Base-by-base conservation (phyloP, 2,113 vertebrate genomes). In the Mohoua ochrocephala region DNA sequence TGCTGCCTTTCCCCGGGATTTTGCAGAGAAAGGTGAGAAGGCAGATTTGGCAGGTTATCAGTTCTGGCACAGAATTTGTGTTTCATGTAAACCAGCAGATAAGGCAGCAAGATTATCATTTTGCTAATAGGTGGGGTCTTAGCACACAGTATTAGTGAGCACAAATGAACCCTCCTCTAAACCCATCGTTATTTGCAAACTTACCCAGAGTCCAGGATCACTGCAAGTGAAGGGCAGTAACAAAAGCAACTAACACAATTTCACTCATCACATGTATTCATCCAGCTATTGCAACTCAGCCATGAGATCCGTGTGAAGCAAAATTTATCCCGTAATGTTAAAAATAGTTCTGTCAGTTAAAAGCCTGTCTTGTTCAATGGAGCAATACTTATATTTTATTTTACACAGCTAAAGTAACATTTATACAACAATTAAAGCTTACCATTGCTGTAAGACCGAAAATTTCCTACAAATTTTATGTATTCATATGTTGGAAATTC, bases 401-500 rank as follows among this genome's bases (percentile, higher is more conserved):
- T 76, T 96, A 85, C 95, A 96, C 76, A 95, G 87, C 97, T 92
- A 96, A 94, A 45, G 52, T 37, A 30, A 50, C 85, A 96, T 95
- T 95, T 87, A 93, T 67, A 94, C 54, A 97, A 97, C 79, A 84
- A 95, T 97, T 95, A 94, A 96, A 92, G 95, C 98, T 98, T 98
- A 98, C 98, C 98, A 97, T 98, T 98, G 97, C 97, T 98, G 98
- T 98, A 98, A 94, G 98, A 98, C 92, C 97, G 97, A 98, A 98
- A 98, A 97, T 98, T 98, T 97, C 98, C 98, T 96, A 98, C 98
- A 95, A 98, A 98, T 98, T 98, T 98, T 97, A 98, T 98, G 97
- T 98, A 98, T 98, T 98, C 98, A 84, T 98, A 98, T 78, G 98
- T 98, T 97, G 98, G 98, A 97, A 98, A 98, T 97, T 98, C 98